Evolutionary conservation across 2,113 vertebrate genomes (phyloP), one percentile per base, ranked within the genome.

Genomic region (Caretta caretta): DNA sequence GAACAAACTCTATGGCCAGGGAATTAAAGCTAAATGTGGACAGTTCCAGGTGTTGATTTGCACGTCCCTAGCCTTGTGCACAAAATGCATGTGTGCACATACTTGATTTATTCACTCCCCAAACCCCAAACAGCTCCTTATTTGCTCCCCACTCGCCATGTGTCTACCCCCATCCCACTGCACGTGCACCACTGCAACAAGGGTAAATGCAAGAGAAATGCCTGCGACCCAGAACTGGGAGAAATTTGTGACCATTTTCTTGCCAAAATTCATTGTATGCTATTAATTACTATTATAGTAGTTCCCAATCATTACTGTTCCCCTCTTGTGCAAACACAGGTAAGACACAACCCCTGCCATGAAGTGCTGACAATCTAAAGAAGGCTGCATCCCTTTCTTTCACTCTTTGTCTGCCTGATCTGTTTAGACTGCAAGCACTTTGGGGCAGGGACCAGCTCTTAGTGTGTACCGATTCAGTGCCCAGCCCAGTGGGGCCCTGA

Each of bases 381-480:
- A 76, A 76, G n/a, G 10, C 22, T 22, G 72, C 46, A 24, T 10
- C 22, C 38, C 20, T 76, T 76, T 25, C 22, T 75, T 25, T 38
- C 72, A 24, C 72, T 46, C 38, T 75, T 42, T 76, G 72, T 25
- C 27, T 59, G 57, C 57, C 72, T 42, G n/a, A 19, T 38, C 69
- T 42, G 19, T 22, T 72, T 42, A 22, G n/a, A 72, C n/a, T n/a
- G 19, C n/a, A 72, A 72, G n/a, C 69, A 72, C 69, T 38, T 42
- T 22, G n/a, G 8, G n/a, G n/a, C 69, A 38, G 17, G n/a, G 69
- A 72, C 38, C 38, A 24, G 35, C 50, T 50, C 14, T 42, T 24
- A 25, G 3, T 46, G 2, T 0, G 3, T 27, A 17, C 8, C 57
- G 31, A 35, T 27, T n/a, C 20, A 4, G 42, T 22, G 42, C 2